Evolutionary conservation across 2,888 invertebrate genomes (phyloP).

Genomic region (Eucriotettix oculatus): DNA sequence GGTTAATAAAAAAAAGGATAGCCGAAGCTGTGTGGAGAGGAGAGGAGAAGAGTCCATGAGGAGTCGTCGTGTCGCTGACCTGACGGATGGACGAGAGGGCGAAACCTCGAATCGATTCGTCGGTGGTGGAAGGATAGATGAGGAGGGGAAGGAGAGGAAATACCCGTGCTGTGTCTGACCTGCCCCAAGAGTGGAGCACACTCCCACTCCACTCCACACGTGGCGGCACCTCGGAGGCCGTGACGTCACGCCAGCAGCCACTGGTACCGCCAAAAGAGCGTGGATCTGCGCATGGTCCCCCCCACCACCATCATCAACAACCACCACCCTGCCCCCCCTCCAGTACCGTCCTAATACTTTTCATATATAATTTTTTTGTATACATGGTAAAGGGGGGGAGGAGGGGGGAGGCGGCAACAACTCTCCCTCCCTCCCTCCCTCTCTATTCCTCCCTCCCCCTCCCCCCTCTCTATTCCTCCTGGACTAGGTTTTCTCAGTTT

Average conservation of each 20-base stretch:
- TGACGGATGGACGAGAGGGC: too few species aligned
- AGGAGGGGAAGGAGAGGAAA: neutral
- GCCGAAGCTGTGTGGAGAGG: too few species aligned
- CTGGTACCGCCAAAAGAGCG: neutral
- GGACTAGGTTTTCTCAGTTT: neutral
- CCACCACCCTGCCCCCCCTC: neutral
- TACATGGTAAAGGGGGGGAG: neutral
- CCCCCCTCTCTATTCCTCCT: neutral
- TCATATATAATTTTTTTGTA: neutral
- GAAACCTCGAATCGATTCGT: too few species aligned
- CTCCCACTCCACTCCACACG: neutral
- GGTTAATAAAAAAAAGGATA: too few species aligned
- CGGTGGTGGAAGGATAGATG: too few species aligned
- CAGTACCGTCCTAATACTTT: neutral
- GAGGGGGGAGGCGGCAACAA: neutral
- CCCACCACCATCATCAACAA: neutral
- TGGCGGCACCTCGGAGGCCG: neutral
- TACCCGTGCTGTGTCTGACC: neutral
- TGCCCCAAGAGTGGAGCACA: neutral
- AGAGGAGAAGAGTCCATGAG: too few species aligned
- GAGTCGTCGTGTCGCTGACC: too few species aligned
- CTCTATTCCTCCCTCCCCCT: conserved; percentile 1
- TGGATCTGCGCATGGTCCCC: neutral
- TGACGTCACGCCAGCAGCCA: neutral
- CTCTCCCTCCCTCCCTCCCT: neutral